phyloP scores from a whole-genome alignment of 2,113 vertebrate genomes.

The Antechinus stuartii region DNA sequence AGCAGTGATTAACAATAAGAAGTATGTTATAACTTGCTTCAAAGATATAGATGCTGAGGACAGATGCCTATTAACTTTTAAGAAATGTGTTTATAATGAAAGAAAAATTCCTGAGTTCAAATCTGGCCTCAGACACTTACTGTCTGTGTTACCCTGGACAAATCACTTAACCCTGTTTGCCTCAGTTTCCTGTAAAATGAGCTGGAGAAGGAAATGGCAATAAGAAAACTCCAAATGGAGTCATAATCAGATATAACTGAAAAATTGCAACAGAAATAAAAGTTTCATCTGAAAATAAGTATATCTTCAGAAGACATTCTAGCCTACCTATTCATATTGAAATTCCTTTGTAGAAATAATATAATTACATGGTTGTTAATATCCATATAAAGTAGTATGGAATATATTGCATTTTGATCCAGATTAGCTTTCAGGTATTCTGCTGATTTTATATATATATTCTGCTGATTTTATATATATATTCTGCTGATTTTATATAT shows the following conservation, averaged over 20 bases:
- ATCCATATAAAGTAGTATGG: background rate
- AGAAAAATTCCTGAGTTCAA: background rate
- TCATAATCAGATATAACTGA: background rate
- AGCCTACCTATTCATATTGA: background rate
- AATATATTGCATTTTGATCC: background rate
- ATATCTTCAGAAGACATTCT: slow-evolving; percentile 13
- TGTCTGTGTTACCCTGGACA: background rate
- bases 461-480: background rate
- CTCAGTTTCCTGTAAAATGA: background rate
- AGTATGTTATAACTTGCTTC: background rate
- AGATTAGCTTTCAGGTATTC: background rate
- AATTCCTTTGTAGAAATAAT: background rate
- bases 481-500: background rate
- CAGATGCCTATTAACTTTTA: background rate
- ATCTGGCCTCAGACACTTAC: background rate
- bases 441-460: background rate
- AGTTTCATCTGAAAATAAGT: background rate
- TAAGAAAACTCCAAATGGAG: background rate
- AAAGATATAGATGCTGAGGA: background rate
- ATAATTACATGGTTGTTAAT: background rate
- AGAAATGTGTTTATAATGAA: slow-evolving; percentile 5
- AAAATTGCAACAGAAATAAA: background rate
- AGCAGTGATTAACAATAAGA: background rate
- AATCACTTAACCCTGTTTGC: background rate
- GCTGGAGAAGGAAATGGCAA: background rate